phyloP scores from a whole-genome alignment of 2,888 invertebrate genomes.

The Lithophane leautieri region DNA sequence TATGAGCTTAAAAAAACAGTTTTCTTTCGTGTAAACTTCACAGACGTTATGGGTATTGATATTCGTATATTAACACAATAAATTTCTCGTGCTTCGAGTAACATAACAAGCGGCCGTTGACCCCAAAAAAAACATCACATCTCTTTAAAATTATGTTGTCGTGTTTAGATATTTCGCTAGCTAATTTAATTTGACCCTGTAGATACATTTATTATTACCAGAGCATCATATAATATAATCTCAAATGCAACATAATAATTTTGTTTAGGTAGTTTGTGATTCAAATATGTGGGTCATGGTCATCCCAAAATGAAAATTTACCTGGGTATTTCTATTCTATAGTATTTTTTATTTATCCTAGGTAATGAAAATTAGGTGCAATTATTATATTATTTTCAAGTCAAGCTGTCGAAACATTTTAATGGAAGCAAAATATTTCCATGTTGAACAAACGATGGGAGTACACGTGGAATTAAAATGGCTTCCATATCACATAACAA shows the following conservation, averaged over 20 bases:
- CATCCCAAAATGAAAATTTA: background rate
- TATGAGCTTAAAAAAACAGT: too few relatives aligned
- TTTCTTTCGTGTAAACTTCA: too few relatives aligned
- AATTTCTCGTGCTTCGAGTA: too few relatives aligned
- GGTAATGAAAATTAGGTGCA: background rate
- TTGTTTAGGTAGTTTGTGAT: background rate
- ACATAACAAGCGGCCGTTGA: too few relatives aligned
- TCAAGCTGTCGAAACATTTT: conserved; percentile 29
- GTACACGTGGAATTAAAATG: conserved; percentile 46
- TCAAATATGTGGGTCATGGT: background rate
- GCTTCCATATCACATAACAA: conserved; percentile 45
- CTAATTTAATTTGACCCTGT: too few relatives aligned
- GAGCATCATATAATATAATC: background rate
- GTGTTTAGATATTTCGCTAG: too few relatives aligned
- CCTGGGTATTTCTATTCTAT: too few relatives aligned
- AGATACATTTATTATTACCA: background rate
- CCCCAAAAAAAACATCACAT: too few relatives aligned
- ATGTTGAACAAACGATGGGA: conserved; percentile 11
- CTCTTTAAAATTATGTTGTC: too few relatives aligned
- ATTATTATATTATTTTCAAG: conserved; percentile 31
- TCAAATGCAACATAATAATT: conserved; percentile 1
- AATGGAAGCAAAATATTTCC: conserved; percentile 25
- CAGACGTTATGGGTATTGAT: too few relatives aligned
- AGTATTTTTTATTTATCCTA: background rate
- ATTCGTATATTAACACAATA: too few relatives aligned